Evolutionary conservation across 1,140 invertebrate genomes (phyloP).

Genomic region (Teleopsis dalmanni): DNA sequence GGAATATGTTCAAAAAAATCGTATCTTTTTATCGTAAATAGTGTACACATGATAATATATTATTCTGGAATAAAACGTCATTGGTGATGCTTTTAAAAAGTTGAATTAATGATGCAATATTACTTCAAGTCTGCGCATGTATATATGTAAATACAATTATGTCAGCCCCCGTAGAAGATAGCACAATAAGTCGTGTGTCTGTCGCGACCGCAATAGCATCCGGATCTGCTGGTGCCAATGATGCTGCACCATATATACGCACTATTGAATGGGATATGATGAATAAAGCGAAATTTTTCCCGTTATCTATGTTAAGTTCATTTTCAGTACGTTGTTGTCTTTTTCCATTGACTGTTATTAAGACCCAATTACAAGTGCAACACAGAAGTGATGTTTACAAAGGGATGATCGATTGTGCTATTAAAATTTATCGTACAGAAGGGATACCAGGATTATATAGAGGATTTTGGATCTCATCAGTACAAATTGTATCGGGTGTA

Average conservation of each 20-base stretch:
- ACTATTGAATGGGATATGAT: conserved; percentile 99
- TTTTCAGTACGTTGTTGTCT: conserved; percentile 82
- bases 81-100: too few relatives aligned
- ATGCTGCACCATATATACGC: conserved; percentile 55
- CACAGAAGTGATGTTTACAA: conserved; percentile 75
- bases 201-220: conserved; percentile 15
- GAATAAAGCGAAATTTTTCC: conserved; percentile 90
- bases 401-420: conserved; percentile 84
- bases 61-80: too few relatives aligned
- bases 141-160: too few relatives aligned
- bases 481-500: conserved; percentile 73
- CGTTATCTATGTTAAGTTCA: conserved; percentile 79
- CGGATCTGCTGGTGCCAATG: conserved; percentile 15
- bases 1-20: too few relatives aligned
- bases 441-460: conserved; percentile 82
- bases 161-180: too few relatives aligned
- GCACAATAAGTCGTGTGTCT: conserved; percentile 10
- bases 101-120: too few relatives aligned
- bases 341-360: conserved; percentile 94
- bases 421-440: conserved; percentile 82
- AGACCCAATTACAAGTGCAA: conserved; percentile 90
- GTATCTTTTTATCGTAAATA: too few relatives aligned
- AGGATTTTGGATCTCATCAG: conserved; percentile 91
- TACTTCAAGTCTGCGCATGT: too few relatives aligned
- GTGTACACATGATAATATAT: too few relatives aligned